Percentiles rank a stretch among this genome's conserved stretches.
These are phyloP conservation scores for Pseudopodoces humilis DNA, from an alignment of 2,113 vertebrate species.

Conservation along the genomic window DNA sequence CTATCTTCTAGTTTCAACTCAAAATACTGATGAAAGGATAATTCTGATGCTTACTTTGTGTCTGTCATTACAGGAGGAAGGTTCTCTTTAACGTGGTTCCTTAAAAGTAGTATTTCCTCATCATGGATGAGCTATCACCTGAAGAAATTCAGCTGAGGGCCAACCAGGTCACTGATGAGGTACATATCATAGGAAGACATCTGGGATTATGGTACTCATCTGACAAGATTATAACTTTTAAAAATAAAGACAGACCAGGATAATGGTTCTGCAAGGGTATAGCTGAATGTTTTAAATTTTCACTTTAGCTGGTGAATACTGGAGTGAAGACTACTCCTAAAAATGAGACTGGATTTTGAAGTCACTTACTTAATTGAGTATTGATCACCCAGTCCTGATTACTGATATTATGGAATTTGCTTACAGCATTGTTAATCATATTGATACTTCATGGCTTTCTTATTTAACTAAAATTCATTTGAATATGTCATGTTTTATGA, in stretches of 20 bases:
- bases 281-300: not conserved
- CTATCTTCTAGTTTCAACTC: not conserved
- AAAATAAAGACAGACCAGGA: not conserved
- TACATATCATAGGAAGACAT: constrained; percentile 53
- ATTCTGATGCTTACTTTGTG: not conserved
- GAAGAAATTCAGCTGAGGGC: constrained; percentile 88
- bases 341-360: not conserved
- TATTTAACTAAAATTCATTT: not conserved
- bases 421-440: not conserved
- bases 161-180: constrained; percentile 96
- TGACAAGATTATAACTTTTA: not conserved
- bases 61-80: constrained; percentile 1
- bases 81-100: not conserved
- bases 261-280: not conserved
- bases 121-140: constrained; percentile 87
- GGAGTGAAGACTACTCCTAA: not conserved
- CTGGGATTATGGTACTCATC: not conserved
- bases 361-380: not conserved
- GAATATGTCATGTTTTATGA: not conserved
- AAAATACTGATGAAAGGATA: not conserved
- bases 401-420: not conserved
- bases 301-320: not conserved
- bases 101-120: constrained; percentile 53
- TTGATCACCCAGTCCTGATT: not conserved
- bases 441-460: not conserved